Evolutionary conservation across 2,113 vertebrate genomes (phyloP), one percentile per base, ranked within the genome.

Genomic region (Loxodonta africana): DNA sequence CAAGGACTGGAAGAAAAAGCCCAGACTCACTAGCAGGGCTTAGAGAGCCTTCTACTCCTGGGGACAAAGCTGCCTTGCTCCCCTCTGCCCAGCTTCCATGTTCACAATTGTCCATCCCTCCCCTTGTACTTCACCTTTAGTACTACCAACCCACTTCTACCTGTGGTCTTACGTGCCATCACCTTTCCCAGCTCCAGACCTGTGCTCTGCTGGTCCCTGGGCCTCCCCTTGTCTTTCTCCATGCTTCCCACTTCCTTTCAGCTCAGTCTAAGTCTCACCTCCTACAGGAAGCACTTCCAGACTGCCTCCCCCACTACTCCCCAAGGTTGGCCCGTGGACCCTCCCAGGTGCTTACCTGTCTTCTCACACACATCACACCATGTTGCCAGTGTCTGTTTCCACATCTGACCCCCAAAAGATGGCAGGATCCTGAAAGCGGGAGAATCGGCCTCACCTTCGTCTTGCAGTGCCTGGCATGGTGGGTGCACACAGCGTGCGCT

Each of bases 1-100:
- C 48, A 67, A 83, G 26, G 33, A 51, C 69, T 63, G 77, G 53
- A 33, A 57, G 92, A 81, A n/a, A 9, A 91, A 94, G 46, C 60
- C 57, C 46, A 57, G 82, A n/a, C 15, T 7, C 20, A 57, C 44
- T 7, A 9, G 15, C 37, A 20, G 57, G 53, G 33, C 51, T 53
- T 18, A 69, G 33, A 23, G n/a, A 41, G 15, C 37, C 28, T 21
- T 73, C 30, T 23, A 60, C 21, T 60, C 30, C 30, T 1, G 0
- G 6, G 33, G 33, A 28, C 60, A 41, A 82, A 21, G 21, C 20
- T 41, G 41, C 10, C 46, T 10, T 23, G 3, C 37, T n/a, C 51
- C 51, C 14, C 67, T 15, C 23, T 69, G 65, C 28, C 8, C 53
- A 63, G 51, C 9, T 33, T 44, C 41, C 51, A 1, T 11, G 21